phyloP scores from a whole-genome alignment of 2,797 vertebrate genomes.

The Lacerta viridis region DNA sequence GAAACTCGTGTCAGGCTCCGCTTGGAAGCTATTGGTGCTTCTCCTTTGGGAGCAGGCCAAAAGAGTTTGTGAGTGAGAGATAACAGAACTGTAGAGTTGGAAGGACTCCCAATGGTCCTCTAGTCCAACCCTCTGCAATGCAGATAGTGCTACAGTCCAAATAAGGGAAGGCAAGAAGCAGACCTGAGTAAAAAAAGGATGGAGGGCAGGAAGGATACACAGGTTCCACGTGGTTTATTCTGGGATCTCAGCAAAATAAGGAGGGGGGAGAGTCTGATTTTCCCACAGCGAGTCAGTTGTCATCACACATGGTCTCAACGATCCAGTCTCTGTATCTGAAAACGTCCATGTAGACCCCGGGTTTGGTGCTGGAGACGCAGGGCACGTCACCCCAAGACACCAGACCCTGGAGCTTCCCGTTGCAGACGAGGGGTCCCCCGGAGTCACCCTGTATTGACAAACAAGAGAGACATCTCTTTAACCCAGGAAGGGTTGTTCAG shows the following conservation, averaged over 20 bases:
- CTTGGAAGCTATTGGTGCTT: neutral
- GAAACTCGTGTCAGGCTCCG: neutral
- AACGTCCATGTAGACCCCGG: slow-evolving; percentile 76
- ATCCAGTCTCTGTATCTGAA: slow-evolving; percentile 73
- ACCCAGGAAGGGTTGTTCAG: neutral
- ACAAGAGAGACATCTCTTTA: neutral
- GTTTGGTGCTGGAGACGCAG: slow-evolving; percentile 66
- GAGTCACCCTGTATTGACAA: slow-evolving; percentile 68
- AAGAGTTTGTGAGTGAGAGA: neutral
- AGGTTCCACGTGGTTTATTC: neutral
- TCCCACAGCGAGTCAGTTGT: slow-evolving; percentile 31
- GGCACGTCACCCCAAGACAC: slow-evolving; percentile 79
- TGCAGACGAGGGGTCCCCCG: slow-evolving; percentile 75
- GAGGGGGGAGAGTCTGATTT: neutral
- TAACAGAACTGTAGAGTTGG: too few relatives aligned
- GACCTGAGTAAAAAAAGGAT: neutral
- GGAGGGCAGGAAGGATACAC: neutral
- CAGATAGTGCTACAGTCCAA: neutral
- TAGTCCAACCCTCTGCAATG: too few relatives aligned
- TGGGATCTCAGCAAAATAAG: neutral
- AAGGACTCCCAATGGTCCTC: too few relatives aligned
- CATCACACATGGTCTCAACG: slow-evolving; percentile 54
- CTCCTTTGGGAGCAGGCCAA: neutral
- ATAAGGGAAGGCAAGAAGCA: neutral
- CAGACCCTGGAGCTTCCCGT: slow-evolving; percentile 73